Percentiles rank a stretch among this genome's conserved stretches.
phyloP scores from a whole-genome alignment of 2,797 vertebrate genomes.

The Mastacembelus armatus region DNA sequence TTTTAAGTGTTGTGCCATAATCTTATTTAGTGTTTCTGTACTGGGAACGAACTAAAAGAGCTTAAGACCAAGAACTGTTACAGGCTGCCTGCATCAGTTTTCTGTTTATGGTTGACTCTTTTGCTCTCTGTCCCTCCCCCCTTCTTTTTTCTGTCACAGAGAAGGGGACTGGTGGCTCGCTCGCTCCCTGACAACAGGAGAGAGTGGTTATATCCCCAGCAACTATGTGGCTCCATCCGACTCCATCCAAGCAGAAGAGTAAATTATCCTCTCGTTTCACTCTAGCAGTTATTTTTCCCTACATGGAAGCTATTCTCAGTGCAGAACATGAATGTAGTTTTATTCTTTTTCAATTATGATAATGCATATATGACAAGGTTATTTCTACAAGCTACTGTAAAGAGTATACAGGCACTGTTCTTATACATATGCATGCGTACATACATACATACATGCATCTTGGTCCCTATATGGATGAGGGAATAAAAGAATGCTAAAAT shows the following conservation, averaged over 20 bases:
- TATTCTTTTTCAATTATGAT: conserved; percentile 6
- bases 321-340: conserved; percentile 1
- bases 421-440: background rate
- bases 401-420: background rate
- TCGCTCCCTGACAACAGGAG: conserved; percentile 93
- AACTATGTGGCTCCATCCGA: conserved; percentile 98
- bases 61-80: too few relatives aligned
- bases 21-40: too few relatives aligned
- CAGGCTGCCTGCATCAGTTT: too few relatives aligned
- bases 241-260: conserved; percentile 99
- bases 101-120: too few relatives aligned
- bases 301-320: conserved; percentile 5
- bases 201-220: conserved; percentile 99
- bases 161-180: conserved; percentile 99
- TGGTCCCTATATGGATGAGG: too few relatives aligned
- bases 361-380: background rate
- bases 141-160: conserved; percentile 90
- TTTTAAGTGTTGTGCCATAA: background rate
- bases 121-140: conserved; percentile 85
- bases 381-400: conserved; percentile 7
- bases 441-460: too few relatives aligned
- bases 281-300: conserved; percentile 12
- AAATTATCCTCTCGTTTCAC: conserved; percentile 51
- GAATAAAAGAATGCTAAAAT: too few relatives aligned
- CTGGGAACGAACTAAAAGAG: too few relatives aligned